A percentile compares a stretch with the other conserved stretches of the same genome.
Conservation (phyloP, 2,888 invertebrate genomes). For the Tetheella fluctuosa region DNA sequence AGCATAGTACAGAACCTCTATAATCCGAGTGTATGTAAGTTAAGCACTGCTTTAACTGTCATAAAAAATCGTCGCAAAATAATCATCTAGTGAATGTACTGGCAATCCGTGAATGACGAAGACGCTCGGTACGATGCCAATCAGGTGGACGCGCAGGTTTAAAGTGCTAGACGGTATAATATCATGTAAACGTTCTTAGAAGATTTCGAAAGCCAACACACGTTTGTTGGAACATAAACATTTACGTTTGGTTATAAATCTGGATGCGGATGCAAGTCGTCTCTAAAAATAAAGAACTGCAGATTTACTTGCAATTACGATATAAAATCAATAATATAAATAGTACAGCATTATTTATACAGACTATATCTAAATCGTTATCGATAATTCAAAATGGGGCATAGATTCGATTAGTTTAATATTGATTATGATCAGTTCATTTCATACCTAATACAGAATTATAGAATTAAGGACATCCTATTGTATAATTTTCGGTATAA, state of each 20-base stretch:
- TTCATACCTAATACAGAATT: not conserved
- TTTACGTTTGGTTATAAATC: constrained; percentile 67
- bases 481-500: not conserved
- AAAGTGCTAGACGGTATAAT: constrained; percentile 36
- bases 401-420: not conserved
- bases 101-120: too few relatives aligned
- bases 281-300: constrained; percentile 62
- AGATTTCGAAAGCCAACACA: constrained; percentile 70
- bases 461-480: not conserved
- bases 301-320: constrained; percentile 43
- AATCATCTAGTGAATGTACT: too few relatives aligned
- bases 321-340: constrained; percentile 15
- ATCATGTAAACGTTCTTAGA: constrained; percentile 60
- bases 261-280: constrained; percentile 67
- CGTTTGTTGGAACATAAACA: constrained; percentile 76
- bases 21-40: too few relatives aligned
- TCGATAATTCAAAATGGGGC: not conserved
- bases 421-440: not conserved
- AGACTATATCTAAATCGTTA: not conserved
- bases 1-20: too few relatives aligned
- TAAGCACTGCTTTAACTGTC: too few relatives aligned
- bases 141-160: too few relatives aligned
- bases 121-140: too few relatives aligned
- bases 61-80: too few relatives aligned
- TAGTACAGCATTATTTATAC: not conserved